A percentile compares a stretch with the other conserved stretches of the same genome.
Evolutionary conservation across 2,113 vertebrate genomes (phyloP).

Genomic region (Anolis carolinensis): DNA sequence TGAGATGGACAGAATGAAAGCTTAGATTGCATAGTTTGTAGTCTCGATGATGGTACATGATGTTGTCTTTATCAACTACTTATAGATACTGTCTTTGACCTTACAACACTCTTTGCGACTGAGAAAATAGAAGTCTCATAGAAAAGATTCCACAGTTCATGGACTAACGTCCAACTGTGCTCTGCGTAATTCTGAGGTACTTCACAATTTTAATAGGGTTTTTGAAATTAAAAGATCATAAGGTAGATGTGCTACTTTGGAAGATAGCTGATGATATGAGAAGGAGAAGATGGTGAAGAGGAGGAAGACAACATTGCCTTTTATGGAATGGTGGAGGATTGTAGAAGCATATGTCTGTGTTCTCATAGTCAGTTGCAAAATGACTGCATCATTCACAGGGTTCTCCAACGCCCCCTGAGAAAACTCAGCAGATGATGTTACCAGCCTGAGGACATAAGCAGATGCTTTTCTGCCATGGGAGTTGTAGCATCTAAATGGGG

Average conservation of each 20-base stretch:
- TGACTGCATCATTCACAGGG: too few relatives aligned
- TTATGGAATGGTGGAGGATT: too few relatives aligned
- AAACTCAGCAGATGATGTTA: too few relatives aligned
- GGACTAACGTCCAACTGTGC: background rate
- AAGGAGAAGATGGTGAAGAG: too few relatives aligned
- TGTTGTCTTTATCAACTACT: constrained; percentile 17
- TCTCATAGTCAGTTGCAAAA: too few relatives aligned
- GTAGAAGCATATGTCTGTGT: too few relatives aligned
- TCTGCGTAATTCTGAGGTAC: background rate
- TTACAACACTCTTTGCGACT: background rate
- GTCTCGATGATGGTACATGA: background rate
- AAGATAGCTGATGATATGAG: background rate
- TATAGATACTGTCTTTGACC: background rate
- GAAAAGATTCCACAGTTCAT: background rate
- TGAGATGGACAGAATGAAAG: background rate
- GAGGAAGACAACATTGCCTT: too few relatives aligned
- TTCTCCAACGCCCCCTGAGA: too few relatives aligned
- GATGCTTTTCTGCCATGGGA: too few relatives aligned
- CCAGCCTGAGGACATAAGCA: too few relatives aligned
- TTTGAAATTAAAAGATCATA: background rate
- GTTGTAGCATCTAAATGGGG: too few relatives aligned
- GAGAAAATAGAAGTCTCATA: background rate
- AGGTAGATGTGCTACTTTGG: background rate
- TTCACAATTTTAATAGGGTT: background rate
- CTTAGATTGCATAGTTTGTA: constrained; percentile 45